These are phyloP conservation scores for Diprion similis DNA, from an alignment of 1,140 invertebrate species.

Conservation along the genomic window DNA sequence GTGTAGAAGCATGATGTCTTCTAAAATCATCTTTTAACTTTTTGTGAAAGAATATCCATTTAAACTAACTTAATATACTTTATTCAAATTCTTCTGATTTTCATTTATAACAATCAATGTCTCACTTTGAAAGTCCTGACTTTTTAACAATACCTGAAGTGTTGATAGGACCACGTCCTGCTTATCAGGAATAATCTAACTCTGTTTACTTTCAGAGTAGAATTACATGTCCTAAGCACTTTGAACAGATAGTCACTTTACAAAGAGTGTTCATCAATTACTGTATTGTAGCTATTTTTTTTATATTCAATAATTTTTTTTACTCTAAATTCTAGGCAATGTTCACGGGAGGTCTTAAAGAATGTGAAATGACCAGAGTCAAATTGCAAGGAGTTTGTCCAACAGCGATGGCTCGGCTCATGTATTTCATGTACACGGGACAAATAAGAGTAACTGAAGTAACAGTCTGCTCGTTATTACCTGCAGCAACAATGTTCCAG, in stretches of 20 bases:
- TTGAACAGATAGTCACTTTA: too few relatives aligned
- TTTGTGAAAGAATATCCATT: too few relatives aligned
- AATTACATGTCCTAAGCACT: too few relatives aligned
- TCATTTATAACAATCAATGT: too few relatives aligned
- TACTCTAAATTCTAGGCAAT: conserved; percentile 72
- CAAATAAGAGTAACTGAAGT: conserved; percentile 88
- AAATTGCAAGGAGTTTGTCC: conserved; percentile 88
- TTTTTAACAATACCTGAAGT: not conserved
- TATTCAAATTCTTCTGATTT: too few relatives aligned
- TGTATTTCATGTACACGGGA: conserved; percentile 92
- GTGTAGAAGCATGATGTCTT: not conserved
- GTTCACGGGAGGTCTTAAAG: conserved; percentile 88
- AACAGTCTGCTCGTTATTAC: conserved; percentile 87
- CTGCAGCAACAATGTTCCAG: conserved; percentile 94
- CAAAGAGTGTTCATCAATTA: not conserved
- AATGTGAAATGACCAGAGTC: conserved; percentile 85
- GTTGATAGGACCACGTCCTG: not conserved
- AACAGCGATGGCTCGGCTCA: conserved; percentile 81
- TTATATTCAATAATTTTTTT: too few relatives aligned
- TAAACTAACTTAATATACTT: too few relatives aligned
- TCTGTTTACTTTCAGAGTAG: too few relatives aligned
- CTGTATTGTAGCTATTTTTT: conserved; percentile 9
- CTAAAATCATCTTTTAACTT: too few relatives aligned
- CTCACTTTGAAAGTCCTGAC: too few relatives aligned
- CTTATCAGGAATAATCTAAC: too few relatives aligned